These are phyloP conservation scores for Lophotis ruficrista DNA, from an alignment of 2,113 vertebrate species.

Conservation along the genomic window DNA sequence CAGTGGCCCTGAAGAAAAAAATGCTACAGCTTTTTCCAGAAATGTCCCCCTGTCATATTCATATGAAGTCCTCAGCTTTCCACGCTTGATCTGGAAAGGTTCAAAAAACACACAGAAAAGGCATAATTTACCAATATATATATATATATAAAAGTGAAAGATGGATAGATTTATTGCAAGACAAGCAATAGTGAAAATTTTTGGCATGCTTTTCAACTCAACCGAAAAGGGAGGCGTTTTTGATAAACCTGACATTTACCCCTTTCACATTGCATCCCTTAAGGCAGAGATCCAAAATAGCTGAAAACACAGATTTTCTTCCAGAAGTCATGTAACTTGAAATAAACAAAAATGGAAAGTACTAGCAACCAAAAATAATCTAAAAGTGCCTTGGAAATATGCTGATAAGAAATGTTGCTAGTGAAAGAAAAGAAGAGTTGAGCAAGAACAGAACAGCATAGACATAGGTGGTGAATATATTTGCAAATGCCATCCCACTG, in stretches of 20 bases:
- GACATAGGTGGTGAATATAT: background rate
- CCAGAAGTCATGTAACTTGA: background rate
- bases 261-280: background rate
- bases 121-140: background rate
- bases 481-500: background rate
- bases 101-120: background rate
- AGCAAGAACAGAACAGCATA: background rate
- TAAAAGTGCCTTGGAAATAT: background rate
- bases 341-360: background rate
- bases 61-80: background rate
- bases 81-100: background rate
- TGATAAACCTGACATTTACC: constrained; percentile 4
- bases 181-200: background rate
- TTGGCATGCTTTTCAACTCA: background rate
- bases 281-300: background rate
- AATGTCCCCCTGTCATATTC: background rate
- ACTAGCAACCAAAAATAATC: background rate
- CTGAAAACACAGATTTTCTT: background rate
- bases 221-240: background rate
- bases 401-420: background rate
- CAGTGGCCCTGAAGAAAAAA: background rate
- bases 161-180: background rate
- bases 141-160: background rate
- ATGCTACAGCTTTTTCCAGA: background rate
- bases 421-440: background rate